phyloP scores from a whole-genome alignment of 2,113 vertebrate species.

The Pomatorhinus ruficollis region DNA sequence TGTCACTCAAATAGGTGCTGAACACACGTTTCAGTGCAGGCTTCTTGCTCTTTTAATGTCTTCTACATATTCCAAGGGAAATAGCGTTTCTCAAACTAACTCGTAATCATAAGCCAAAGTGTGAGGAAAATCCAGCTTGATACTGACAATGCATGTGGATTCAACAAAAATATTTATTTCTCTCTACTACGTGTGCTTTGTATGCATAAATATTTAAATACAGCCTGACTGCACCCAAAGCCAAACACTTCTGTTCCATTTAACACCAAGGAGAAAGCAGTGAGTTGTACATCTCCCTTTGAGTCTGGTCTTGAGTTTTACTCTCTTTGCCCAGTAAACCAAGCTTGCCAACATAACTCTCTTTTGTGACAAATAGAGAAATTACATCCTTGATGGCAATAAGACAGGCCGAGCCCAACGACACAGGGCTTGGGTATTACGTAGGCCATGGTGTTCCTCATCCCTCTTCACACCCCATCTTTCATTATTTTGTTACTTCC shows the following conservation, averaged over 20 bases:
- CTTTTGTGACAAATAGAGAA: not conserved
- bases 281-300: not conserved
- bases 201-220: not conserved
- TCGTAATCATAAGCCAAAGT: not conserved
- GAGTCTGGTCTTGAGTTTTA: not conserved
- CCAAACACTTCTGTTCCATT: not conserved
- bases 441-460: not conserved
- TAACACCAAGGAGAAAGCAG: not conserved
- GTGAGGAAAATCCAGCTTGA: not conserved
- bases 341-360: not conserved
- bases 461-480: not conserved
- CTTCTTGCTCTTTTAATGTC: not conserved
- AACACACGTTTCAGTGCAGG: not conserved
- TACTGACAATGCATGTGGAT: not conserved
- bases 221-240: not conserved
- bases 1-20: conserved; percentile 21
- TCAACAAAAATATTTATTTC: not conserved
- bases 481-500: not conserved
- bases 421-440: not conserved
- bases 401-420: not conserved
- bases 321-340: not conserved
- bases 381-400: not conserved
- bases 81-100: not conserved
- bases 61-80: not conserved
- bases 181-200: not conserved